Base-by-base conservation (phyloP, 2,113 vertebrate species). In the Labrus mixtus region DNA sequence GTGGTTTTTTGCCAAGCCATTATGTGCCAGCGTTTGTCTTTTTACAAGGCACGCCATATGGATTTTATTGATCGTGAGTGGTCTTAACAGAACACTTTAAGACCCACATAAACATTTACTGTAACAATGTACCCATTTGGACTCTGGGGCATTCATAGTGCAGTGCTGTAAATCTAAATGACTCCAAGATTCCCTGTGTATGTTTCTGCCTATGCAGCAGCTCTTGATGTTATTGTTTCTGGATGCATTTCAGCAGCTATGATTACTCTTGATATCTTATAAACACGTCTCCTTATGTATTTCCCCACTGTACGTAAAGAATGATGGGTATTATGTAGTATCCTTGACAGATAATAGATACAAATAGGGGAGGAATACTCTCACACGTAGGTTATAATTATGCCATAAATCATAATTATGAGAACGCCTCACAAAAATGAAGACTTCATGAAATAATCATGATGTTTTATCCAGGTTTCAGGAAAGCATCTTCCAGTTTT, bases 51-150 rank as follows among this genome's bases (percentile, higher is more conserved):
- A 71, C 67, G 45, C 85, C 76, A 66, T 90, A 86, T 87, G 79
- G 88, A 88, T 91, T 90, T 92, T 90, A 93, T 92, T 82, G 90
- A 89, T 86, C 50, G 53, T 67, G 78, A 87, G 81, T 62, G 75
- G 87, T 84, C 87, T 91, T 91, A 93, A 87, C 82, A 79, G 86
- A 89, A 87, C 59, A 79, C 71, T 89, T 88, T 81, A 90, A 85
- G 91, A 91, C 69, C 69, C 56, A 73, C 87, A 88, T 93, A 91
- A 93, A 92, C 84, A 85, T 92, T 89, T 88, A 89, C 80, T 81
- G 82, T 88, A 90, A 90, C 87, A 78, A 61, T 81, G 84, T 73
- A 63, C 37, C 73, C 76, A 58, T 79, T 82, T 68, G 68, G 73
- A 84, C 81, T 33, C 39, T 16, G 68, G 55, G 55, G 78, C 62